Base-by-base conservation (phyloP, 2,113 vertebrate genomes). In the Nematolebias whitei region DNA sequence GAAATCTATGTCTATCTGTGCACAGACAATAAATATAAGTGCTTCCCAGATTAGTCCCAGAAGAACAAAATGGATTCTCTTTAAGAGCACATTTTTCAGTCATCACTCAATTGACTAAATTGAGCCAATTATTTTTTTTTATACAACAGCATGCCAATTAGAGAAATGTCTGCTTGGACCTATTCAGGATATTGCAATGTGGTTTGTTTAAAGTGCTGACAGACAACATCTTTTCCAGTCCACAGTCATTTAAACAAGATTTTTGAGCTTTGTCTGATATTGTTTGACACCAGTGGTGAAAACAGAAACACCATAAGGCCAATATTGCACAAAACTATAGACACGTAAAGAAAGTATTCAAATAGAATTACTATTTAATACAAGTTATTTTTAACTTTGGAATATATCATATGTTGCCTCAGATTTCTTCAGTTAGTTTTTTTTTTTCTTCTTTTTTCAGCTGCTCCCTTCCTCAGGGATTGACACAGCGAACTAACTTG, bases 91-190 rank as follows among this genome's bases (percentile, higher is more conserved):
- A 93, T 95, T 96, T 94, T 94, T 88, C 89, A 92, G 91, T 92
- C 92, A 94, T 96, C 95, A 94, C 91, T 96, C 94, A 95, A 89
- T 88, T 82, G 90, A 93, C 93, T 95, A 93, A 91, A 96, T 96
- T 94, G 92, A 96, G 92, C 92, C 84, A 95, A 94, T 96, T 95
- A 95, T 94, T 96, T 95, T 91, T 96, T 95, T 91, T 94, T 91
- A 90, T 81, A 56, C 92, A 92, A 84, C 91, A 92, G 80, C 90
- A 90, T 92, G 90, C 83, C 95, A 96, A 95, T 96, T 95, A 96
- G 90, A 93, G 93, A 93, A 87, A 85, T 72, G 75, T 82, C 79
- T 84, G 71, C 86, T 83, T 74, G 78, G 88, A 84, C 87, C 85
- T 82, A 89, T 86, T 86, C 82, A 85, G 54, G 71, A 87, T 86